phyloP scores from a whole-genome alignment of 2,888 invertebrate species.

The Chaitophorus viminalis region DNA sequence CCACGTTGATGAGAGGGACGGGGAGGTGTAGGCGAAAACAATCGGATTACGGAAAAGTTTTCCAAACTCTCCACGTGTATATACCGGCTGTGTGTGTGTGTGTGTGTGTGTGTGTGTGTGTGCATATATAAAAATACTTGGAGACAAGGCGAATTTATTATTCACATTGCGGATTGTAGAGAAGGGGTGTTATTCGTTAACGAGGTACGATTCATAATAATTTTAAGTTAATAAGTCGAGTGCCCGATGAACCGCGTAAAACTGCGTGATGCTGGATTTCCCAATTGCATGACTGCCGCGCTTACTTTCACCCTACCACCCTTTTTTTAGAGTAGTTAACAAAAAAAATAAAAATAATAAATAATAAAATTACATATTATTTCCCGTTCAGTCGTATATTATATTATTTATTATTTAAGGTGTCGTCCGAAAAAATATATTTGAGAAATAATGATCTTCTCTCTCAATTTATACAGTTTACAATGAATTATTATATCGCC shows the following conservation, averaged over 20 bases:
- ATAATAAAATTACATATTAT: background rate
- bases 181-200: conserved; percentile 36
- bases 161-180: background rate
- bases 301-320: no score
- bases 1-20: background rate
- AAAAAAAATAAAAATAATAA: background rate
- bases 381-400: background rate
- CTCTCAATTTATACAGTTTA: background rate
- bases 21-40: conserved; percentile 29
- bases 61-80: conserved; percentile 37
- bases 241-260: conserved; percentile 43
- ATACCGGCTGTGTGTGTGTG: background rate
- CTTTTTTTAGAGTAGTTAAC: no score
- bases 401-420: background rate
- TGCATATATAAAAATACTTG: background rate
- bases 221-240: conserved; percentile 58
- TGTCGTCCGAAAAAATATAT: background rate
- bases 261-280: conserved; percentile 31
- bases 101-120: background rate
- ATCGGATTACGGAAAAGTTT: conserved; percentile 59
- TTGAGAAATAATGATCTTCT: background rate
- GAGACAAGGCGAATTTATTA: conserved; percentile 54
- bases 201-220: conserved; percentile 52
- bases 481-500: conserved; percentile 31
- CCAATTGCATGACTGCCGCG: background rate